Evolutionary conservation across 2,888 invertebrate genomes (phyloP).

Genomic region (Coenonympha arcania): DNA sequence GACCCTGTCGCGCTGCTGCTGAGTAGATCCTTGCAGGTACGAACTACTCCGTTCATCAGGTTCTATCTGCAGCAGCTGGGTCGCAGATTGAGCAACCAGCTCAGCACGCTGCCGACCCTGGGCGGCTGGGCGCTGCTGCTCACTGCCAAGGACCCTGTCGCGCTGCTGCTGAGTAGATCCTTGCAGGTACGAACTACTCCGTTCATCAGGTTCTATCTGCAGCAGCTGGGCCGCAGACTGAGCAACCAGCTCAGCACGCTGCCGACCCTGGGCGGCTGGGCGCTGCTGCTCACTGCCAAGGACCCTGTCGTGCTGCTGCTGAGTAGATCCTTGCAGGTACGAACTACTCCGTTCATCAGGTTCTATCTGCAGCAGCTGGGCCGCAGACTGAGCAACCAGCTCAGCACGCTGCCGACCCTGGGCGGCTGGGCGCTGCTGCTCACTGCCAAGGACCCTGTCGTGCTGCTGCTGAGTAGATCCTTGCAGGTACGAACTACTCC

Average conservation of each 20-base stretch:
- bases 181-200: conserved; percentile 46
- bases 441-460: conserved; percentile 54
- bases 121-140: conserved; percentile 74
- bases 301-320: conserved; percentile 50
- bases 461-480: conserved; percentile 51
- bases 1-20: conserved; percentile 50
- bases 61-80: conserved; percentile 72
- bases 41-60: conserved; percentile 60
- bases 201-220: conserved; percentile 68
- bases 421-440: conserved; percentile 74
- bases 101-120: conserved; percentile 68
- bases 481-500: too few relatives aligned
- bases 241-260: conserved; percentile 71
- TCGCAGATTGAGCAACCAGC: conserved; percentile 69
- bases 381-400: conserved; percentile 69
- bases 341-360: too few relatives aligned
- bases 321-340: conserved; percentile 58
- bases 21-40: conserved; percentile 55
- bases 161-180: conserved; percentile 51
- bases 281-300: conserved; percentile 62
- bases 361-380: conserved; percentile 72
- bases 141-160: conserved; percentile 54
- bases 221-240: conserved; percentile 71
- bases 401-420: conserved; percentile 68
- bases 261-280: conserved; percentile 73